Percentiles rank a stretch among this genome's conserved stretches.
Conservation (phyloP, 2,113 vertebrate genomes). For the Mobula hypostoma region DNA sequence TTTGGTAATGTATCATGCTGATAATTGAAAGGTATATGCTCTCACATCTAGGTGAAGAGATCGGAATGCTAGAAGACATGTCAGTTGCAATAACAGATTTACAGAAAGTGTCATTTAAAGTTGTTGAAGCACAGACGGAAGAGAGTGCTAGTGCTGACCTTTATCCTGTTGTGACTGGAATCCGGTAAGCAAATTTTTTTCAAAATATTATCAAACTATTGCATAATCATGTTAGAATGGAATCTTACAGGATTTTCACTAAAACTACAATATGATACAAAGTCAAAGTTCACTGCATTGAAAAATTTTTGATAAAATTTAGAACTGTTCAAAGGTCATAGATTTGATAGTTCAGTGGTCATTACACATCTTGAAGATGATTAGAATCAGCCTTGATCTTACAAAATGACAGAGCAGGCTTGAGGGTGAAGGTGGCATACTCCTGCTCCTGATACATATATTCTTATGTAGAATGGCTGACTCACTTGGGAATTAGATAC, state of each 20-base stretch:
- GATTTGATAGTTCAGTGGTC: neutral
- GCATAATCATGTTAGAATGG: neutral
- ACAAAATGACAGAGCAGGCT: too few species aligned
- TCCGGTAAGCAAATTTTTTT: constrained; percentile 66
- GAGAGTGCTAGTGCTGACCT: constrained; percentile 57
- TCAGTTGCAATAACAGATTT: constrained; percentile 87
- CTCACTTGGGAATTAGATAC: neutral
- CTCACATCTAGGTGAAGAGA: constrained; percentile 76
- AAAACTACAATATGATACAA: neutral
- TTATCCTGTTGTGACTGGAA: constrained; percentile 80
- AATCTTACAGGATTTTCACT: neutral
- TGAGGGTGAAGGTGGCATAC: too few species aligned
- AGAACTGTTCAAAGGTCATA: neutral
- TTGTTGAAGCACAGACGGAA: constrained; percentile 78
- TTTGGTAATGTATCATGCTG: neutral
- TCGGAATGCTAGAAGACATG: constrained; percentile 97
- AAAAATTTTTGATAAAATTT: neutral
- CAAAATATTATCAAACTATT: neutral
- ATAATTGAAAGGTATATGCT: neutral
- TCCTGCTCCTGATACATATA: too few species aligned
- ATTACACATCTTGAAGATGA: neutral
- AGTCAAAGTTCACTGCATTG: neutral
- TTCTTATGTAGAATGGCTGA: neutral
- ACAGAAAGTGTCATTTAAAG: constrained; percentile 82
- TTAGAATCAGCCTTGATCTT: neutral